Evolutionary conservation across 2,888 invertebrate species (phyloP).

Genomic region (Halocaridina rubra): DNA sequence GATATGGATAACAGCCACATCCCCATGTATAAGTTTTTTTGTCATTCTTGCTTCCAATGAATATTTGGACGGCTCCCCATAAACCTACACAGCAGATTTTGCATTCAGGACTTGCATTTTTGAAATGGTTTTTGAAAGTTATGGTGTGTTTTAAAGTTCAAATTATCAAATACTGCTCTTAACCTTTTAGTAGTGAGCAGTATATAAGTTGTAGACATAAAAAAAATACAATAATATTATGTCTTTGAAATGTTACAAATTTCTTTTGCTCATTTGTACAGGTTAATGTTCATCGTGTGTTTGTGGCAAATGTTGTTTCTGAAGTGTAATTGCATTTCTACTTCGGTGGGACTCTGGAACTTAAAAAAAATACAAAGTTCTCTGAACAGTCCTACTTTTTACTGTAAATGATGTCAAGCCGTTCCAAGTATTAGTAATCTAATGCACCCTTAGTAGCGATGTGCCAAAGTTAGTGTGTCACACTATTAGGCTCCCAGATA

Average conservation of each 20-base stretch:
- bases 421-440: slow-evolving; percentile 54
- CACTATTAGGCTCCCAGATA: slow-evolving; percentile 43
- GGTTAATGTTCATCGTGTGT: slow-evolving; percentile 42
- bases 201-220: slow-evolving; percentile 29
- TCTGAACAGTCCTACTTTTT: neutral
- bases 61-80: too few species aligned
- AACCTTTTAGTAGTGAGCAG: slow-evolving; percentile 7
- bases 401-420: slow-evolving; percentile 31
- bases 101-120: neutral
- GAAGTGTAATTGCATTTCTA: slow-evolving; percentile 30
- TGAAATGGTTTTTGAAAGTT: neutral
- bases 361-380: neutral
- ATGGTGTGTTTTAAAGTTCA: slow-evolving; percentile 46
- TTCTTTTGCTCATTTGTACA: slow-evolving; percentile 56
- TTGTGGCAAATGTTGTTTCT: slow-evolving; percentile 31
- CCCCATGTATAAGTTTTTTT: too few species aligned
- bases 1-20: too few species aligned
- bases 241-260: slow-evolving; percentile 31
- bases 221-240: neutral
- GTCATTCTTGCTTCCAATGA: too few species aligned
- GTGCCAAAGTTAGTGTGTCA: slow-evolving; percentile 56
- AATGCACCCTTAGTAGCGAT: slow-evolving; percentile 40
- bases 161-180: slow-evolving; percentile 31
- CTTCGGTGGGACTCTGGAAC: neutral
- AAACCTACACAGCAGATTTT: too few species aligned